Conservation (phyloP, 1,140 invertebrate species). For the Drosophila triauraria region DNA sequence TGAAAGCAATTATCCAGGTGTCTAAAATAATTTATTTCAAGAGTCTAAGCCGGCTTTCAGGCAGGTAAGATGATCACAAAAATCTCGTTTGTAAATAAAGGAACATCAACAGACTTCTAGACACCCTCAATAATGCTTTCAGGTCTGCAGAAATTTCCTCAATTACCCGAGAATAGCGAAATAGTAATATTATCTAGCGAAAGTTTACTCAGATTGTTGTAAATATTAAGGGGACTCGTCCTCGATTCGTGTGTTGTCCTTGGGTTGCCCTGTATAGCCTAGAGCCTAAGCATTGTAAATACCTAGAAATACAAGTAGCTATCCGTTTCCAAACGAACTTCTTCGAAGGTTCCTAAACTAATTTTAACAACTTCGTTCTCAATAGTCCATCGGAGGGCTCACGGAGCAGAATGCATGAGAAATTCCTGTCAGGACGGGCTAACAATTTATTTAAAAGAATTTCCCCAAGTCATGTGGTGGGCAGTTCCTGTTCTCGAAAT, state of each 20-base stretch:
- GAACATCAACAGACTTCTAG: neutral
- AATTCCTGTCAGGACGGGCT: constrained; percentile 48
- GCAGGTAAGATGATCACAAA: neutral
- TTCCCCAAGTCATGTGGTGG: constrained; percentile 40
- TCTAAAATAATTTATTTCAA: neutral
- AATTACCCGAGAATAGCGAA: neutral
- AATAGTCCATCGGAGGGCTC: constrained; percentile 1
- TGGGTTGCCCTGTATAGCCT: constrained; percentile 43
- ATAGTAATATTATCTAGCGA: constrained; percentile 33
- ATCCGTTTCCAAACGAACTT: constrained; percentile 35
- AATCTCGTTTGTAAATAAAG: constrained; percentile 18
- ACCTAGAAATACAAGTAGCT: constrained; percentile 31
- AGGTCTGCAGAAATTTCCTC: neutral
- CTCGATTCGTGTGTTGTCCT: constrained; percentile 18
- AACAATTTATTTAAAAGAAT: constrained; percentile 52
- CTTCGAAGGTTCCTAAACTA: constrained; percentile 40
- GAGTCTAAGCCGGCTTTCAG: neutral
- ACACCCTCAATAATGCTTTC: neutral
- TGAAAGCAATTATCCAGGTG: neutral
- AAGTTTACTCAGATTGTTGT: constrained; percentile 50
- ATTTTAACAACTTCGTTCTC: constrained; percentile 12
- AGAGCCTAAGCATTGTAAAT: constrained; percentile 46
- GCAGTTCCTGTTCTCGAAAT: constrained; percentile 47
- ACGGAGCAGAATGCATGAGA: constrained; percentile 4
- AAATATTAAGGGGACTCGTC: constrained; percentile 34